Conservation (phyloP, 2,113 vertebrate genomes). For the Cnemophilus loriae region DNA sequence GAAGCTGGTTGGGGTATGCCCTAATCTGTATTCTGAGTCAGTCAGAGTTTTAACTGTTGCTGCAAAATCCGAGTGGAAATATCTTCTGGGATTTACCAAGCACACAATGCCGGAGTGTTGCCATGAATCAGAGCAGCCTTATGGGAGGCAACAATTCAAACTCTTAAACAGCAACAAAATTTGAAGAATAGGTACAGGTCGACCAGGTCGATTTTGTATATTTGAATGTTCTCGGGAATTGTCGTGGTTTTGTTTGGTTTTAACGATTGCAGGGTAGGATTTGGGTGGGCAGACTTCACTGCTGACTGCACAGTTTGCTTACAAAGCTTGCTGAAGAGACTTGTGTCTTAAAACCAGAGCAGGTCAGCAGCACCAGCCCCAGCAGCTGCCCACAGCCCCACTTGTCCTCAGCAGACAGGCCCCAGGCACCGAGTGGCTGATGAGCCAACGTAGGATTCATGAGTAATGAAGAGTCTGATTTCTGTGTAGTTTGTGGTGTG, state of each 20-base stretch:
- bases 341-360: not conserved
- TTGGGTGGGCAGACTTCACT: not conserved
- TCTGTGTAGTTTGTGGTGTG: not conserved
- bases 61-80: not conserved
- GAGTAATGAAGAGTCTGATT: not conserved
- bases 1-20: not conserved
- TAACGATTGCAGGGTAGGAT: fast-evolving
- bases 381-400: too few relatives aligned
- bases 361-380: not conserved
- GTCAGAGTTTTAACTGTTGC: not conserved
- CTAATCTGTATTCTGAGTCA: not conserved
- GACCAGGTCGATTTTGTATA: not conserved
- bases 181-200: not conserved
- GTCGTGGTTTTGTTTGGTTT: not conserved
- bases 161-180: not conserved
- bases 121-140: not conserved
- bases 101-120: not conserved
- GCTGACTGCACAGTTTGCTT: not conserved
- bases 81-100: not conserved
- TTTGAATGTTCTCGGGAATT: not conserved
- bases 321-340: not conserved
- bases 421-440: not conserved
- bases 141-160: not conserved
- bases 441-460: fast-evolving
- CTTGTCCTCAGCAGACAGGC: not conserved